These are phyloP conservation scores for Drosophila paramelanica DNA, from an alignment of 2,888 invertebrate genomes.

Conservation along the genomic window DNA sequence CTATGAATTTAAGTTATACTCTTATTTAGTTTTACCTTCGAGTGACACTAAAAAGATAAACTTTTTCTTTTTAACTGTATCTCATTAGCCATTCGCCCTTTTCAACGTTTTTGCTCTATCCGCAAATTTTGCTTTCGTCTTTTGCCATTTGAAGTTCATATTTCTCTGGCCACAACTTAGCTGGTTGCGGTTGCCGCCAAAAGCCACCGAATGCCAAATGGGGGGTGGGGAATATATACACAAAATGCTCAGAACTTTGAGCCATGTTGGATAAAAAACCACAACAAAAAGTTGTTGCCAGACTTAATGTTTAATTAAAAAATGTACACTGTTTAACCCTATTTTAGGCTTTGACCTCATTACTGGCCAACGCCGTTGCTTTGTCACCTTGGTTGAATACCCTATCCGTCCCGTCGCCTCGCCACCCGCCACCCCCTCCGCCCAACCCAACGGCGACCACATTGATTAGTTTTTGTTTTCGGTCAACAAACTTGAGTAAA, in stretches of 20 bases:
- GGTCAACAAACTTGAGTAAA: constrained; percentile 78
- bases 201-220: constrained; percentile 29
- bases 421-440: neutral
- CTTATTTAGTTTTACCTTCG: neutral
- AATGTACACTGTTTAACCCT: constrained; percentile 54
- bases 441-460: constrained; percentile 19
- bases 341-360: constrained; percentile 62
- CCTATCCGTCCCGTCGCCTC: neutral
- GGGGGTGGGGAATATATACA: constrained; percentile 1
- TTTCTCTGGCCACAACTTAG: constrained; percentile 56
- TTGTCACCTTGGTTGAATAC: constrained; percentile 49
- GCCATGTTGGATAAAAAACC: constrained; percentile 38
- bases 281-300: constrained; percentile 36
- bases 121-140: constrained; percentile 23
- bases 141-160: constrained; percentile 48
- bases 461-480: constrained; percentile 77
- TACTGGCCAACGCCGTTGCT: constrained; percentile 36
- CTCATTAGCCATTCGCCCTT: constrained; percentile 41
- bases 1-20: neutral
- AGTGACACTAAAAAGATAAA: constrained; percentile 1
- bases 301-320: constrained; percentile 73
- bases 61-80: constrained; percentile 25
- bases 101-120: constrained; percentile 12
- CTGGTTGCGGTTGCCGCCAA: constrained; percentile 38
- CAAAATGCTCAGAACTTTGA: constrained; percentile 27